Evolutionary conservation across 2,888 invertebrate species (phyloP).

Genomic region (Drosophila cracens): DNA sequence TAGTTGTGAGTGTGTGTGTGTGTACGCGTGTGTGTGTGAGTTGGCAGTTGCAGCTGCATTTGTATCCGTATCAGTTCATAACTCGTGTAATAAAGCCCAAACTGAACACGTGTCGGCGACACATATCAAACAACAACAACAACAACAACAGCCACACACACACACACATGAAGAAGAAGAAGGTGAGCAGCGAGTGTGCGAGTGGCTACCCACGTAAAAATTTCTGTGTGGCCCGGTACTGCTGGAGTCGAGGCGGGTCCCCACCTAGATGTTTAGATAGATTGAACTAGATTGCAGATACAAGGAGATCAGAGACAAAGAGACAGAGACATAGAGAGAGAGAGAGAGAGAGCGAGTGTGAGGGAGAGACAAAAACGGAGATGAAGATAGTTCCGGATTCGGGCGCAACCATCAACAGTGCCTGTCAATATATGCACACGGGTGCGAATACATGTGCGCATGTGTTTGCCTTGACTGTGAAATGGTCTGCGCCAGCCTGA

Average conservation of each 20-base stretch:
- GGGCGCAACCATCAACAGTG: slow-evolving; percentile 37
- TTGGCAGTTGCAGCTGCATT: slow-evolving; percentile 5
- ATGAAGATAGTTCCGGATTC: slow-evolving; percentile 1
- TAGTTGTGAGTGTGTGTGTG: background rate
- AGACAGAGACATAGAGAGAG: background rate
- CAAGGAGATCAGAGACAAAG: slow-evolving; percentile 14
- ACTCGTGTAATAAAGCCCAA: slow-evolving; percentile 63
- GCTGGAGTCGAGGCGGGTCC: slow-evolving; percentile 24
- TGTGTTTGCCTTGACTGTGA: slow-evolving; percentile 60
- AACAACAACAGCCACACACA: slow-evolving; percentile 9
- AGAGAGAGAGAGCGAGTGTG: background rate
- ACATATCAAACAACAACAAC: slow-evolving; percentile 55
- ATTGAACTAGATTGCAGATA: slow-evolving; percentile 66
- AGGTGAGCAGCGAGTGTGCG: slow-evolving; percentile 3
- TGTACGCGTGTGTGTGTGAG: background rate
- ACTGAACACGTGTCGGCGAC: slow-evolving; percentile 76
- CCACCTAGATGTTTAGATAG: slow-evolving; percentile 72
- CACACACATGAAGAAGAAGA: background rate
- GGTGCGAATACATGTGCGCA: slow-evolving; percentile 29
- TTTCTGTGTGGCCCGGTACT: slow-evolving; percentile 16
- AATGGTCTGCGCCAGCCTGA: slow-evolving; percentile 35
- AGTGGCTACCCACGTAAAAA: slow-evolving; percentile 49
- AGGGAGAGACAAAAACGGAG: background rate
- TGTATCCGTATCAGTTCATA: slow-evolving; percentile 49
- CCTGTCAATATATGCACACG: slow-evolving; percentile 49